Percentiles rank a stretch among this genome's conserved stretches.
These are phyloP conservation scores for Aethina tumida DNA, from an alignment of 1,140 invertebrate species.

Conservation along the genomic window DNA sequence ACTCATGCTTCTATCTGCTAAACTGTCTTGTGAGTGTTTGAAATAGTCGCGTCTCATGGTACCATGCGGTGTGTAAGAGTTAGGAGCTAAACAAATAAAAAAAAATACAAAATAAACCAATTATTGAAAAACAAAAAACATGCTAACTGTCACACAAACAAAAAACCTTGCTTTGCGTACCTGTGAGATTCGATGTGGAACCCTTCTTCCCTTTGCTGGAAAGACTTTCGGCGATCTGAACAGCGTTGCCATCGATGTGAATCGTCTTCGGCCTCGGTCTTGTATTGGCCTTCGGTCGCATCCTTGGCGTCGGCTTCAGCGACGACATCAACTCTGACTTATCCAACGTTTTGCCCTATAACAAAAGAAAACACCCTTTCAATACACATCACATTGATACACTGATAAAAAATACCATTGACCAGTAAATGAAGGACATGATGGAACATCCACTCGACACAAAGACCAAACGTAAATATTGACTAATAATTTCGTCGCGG, in stretches of 20 bases:
- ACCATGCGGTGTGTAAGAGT: constrained; percentile 34
- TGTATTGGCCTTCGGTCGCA: constrained; percentile 45
- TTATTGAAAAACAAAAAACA: constrained; percentile 28
- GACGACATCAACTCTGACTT: constrained; percentile 57
- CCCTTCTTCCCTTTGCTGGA: constrained; percentile 70
- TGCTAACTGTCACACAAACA: constrained; percentile 7
- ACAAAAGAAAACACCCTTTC: constrained; percentile 11
- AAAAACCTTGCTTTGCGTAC: constrained; percentile 38
- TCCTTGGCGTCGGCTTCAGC: constrained; percentile 48
- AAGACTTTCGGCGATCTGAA: constrained; percentile 62
- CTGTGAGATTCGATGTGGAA: constrained; percentile 70
- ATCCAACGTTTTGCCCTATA: constrained; percentile 65
- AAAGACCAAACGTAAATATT: not conserved
- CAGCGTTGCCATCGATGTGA: constrained; percentile 70
- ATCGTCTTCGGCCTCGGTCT: constrained; percentile 78
- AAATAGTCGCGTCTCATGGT: constrained; percentile 79
- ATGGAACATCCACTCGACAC: too few species aligned
- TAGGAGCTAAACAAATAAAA: constrained; percentile 32
- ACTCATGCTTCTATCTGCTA: constrained; percentile 52
- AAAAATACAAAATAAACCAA: constrained; percentile 35
- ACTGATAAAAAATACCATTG: constrained; percentile 18
- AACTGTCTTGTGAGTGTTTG: constrained; percentile 75
- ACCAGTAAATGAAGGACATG: constrained; percentile 35
- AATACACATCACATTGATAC: not conserved
- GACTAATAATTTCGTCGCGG: constrained; percentile 2